Evolutionary conservation across 2,888 invertebrate species (phyloP).

Genomic region (Callosobruchus maculatus): DNA sequence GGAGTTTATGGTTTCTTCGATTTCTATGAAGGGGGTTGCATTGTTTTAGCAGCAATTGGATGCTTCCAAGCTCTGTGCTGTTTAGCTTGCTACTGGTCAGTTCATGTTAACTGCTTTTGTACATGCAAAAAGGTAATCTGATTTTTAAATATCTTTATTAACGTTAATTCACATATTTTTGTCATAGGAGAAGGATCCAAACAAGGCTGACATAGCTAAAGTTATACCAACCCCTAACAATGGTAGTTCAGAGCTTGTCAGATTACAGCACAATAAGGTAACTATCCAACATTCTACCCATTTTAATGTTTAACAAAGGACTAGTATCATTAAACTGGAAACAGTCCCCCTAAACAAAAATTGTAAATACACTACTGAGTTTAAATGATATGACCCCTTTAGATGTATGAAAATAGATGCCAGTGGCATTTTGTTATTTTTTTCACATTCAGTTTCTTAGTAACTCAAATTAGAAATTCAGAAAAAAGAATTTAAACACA

Average conservation of each 20-base stretch:
- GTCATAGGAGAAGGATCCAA: conserved; percentile 70
- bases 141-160: not conserved
- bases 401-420: too few species aligned
- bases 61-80: conserved; percentile 76
- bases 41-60: conserved; percentile 74
- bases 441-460: too few species aligned
- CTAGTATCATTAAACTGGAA: too few species aligned
- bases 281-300: too few species aligned
- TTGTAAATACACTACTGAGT: too few species aligned
- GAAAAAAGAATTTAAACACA: too few species aligned
- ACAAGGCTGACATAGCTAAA: conserved; percentile 79
- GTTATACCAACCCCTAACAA: conserved; percentile 96
- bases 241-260: conserved; percentile 92
- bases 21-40: conserved; percentile 83
- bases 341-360: too few species aligned
- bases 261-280: conserved; percentile 65
- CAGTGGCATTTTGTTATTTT: too few species aligned
- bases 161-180: conserved; percentile 11
- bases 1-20: conserved; percentile 79
- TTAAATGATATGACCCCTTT: too few species aligned
- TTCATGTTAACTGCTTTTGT: conserved; percentile 81
- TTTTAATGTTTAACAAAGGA: too few species aligned
- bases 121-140: conserved; percentile 70
- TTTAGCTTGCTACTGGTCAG: conserved; percentile 90
- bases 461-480: too few species aligned